Evolutionary conservation across 2,113 vertebrate species (phyloP), one percentile per base, ranked within the genome.

Genomic region (Panthera leo): DNA sequence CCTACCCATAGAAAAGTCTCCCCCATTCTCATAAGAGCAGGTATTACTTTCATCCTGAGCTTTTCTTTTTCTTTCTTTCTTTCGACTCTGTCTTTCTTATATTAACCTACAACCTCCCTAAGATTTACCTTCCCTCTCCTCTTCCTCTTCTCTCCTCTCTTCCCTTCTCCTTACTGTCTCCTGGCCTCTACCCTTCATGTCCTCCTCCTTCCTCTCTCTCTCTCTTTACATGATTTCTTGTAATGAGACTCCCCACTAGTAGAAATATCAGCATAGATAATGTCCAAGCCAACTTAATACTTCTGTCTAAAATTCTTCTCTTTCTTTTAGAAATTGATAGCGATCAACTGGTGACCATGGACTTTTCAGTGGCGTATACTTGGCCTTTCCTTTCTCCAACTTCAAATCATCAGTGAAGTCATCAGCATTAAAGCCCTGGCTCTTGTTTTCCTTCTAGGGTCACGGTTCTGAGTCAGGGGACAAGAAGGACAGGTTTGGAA

Each of bases 401-500:
- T 89, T 97, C 48, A 79, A 73, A 94, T 23, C 21, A 45, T 45
- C 96, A 96, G 63, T 96, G 96, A 97, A 97, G 25, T 67, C 12
- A 55, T 58, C 12, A 96, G 87, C 94, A 88, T 76, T 55, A 19
- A 70, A 88, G 21, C 0, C 3, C 36, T 95, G 94, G 19, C 36
- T 92, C 23, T 78, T 71, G n/a, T 95, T 94, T 97, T 92, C 5
- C 12, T 76, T 92, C 11, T 16, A 70, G 21, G 29, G 9, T 23
- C 18, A 36, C 15, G 5, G 18, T 42, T 86, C 25, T 84, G 68
- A n/a, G 12, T 42, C 36, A 36, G 39, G 34, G 16, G 27, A 65
- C 6, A 91, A 63, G 78, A 75, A 70, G 39, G 11, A 27, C 7
- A 36, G 36, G 14, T 7, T 45, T 12, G 63, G n/a, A 85, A 27